A percentile compares a stretch with the other conserved stretches of the same genome.
Evolutionary conservation across 2,113 vertebrate species (phyloP).

Genomic region (Tragulus kanchil): DNA sequence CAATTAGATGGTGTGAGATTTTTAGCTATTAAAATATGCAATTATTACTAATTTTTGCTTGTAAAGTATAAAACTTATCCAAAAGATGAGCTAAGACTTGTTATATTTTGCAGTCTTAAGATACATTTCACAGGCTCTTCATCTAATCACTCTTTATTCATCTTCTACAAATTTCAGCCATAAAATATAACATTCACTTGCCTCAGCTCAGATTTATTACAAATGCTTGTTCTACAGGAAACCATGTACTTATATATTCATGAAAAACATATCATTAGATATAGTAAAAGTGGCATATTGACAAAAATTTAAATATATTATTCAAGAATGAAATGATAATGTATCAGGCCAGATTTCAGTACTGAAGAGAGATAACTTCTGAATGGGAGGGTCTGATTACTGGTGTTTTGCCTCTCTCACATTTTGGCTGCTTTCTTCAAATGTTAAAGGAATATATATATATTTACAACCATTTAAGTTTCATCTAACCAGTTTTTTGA

Average conservation of each 20-base stretch:
- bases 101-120: slow-evolving; percentile 39
- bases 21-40: slow-evolving; percentile 39
- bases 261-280: background rate
- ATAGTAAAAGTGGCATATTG: background rate
- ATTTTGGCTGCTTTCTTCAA: background rate
- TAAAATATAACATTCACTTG: background rate
- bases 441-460: background rate
- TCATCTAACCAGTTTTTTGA: background rate
- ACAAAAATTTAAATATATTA: background rate
- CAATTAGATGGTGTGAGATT: background rate
- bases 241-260: background rate
- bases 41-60: background rate
- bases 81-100: slow-evolving; percentile 11
- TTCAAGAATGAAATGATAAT: background rate
- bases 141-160: background rate
- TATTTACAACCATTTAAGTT: background rate
- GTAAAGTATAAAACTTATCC: background rate
- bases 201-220: background rate
- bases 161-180: background rate
- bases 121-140: background rate
- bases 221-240: background rate
- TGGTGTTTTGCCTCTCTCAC: background rate
- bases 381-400: background rate
- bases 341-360: background rate
- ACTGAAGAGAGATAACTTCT: background rate